Evolutionary conservation across 2,797 vertebrate genomes (phyloP).

Genomic region (Mycteria americana): DNA sequence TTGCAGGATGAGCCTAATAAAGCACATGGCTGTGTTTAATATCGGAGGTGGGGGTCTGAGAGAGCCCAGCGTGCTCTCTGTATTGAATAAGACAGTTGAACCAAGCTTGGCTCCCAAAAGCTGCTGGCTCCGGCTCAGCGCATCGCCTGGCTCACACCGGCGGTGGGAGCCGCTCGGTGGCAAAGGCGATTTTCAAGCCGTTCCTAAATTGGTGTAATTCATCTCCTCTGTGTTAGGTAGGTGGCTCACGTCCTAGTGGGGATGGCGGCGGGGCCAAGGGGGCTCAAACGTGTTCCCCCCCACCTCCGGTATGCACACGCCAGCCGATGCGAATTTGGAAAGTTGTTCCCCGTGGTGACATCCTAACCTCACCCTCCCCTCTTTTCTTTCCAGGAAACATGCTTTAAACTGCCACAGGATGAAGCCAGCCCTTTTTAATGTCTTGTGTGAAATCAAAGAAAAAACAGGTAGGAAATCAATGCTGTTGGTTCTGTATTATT

Average conservation of each 20-base stretch:
- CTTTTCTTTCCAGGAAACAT: constrained; percentile 87
- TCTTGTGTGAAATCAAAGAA: constrained; percentile 98
- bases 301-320: fast-evolving
- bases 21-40: constrained; percentile 58
- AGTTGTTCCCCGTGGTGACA: constrained; percentile 3
- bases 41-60: background rate
- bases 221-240: background rate
- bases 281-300: fast-evolving
- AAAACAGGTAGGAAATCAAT: constrained; percentile 89
- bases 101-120: background rate
- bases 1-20: constrained; percentile 47
- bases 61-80: background rate
- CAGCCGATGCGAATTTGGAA: background rate
- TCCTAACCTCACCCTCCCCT: constrained; percentile 14
- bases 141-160: background rate
- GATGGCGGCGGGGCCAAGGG: background rate
- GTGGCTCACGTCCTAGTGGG: constrained; percentile 16
- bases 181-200: background rate
- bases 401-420: constrained; percentile 98
- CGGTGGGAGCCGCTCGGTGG: constrained; percentile 41
- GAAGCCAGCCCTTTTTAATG: constrained; percentile 98
- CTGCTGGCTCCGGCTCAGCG: background rate
- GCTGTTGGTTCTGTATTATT: background rate
- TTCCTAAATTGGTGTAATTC: background rate
- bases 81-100: background rate